These are phyloP conservation scores for Onychomys leucogaster DNA, from an alignment of 2,797 vertebrate genomes.

Conservation along the genomic window DNA sequence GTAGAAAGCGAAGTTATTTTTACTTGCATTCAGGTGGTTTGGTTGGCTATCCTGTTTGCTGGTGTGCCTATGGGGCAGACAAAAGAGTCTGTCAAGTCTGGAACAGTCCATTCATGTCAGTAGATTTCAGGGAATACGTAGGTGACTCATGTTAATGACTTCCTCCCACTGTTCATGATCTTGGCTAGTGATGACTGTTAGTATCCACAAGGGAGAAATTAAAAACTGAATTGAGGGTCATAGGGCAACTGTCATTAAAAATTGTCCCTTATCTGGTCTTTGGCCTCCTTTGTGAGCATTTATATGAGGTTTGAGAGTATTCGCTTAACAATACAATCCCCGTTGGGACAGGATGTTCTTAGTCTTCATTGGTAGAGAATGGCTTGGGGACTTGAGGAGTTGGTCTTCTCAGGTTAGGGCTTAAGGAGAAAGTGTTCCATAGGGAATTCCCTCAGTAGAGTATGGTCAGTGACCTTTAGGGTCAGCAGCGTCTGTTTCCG, in stretches of 20 bases:
- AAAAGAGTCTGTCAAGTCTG: background rate
- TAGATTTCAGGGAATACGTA: conserved; percentile 29
- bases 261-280: background rate
- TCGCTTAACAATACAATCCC: conserved; percentile 38
- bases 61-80: background rate
- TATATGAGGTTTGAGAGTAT: background rate
- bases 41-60: background rate
- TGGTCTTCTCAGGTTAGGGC: background rate
- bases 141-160: conserved; percentile 40
- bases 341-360: background rate
- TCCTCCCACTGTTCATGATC: conserved; percentile 14
- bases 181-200: conserved; percentile 16
- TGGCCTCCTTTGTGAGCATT: background rate
- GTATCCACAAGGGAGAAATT: conserved; percentile 26
- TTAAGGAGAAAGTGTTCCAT: background rate
- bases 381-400: background rate
- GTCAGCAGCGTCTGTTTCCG: background rate
- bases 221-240: background rate
- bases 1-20: background rate
- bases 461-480: background rate
- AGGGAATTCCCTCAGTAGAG: background rate
- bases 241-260: conserved; percentile 3
- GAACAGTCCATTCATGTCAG: background rate
- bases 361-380: background rate
- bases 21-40: background rate